These are phyloP conservation scores for Petrocephalus schoutedeni DNA, from an alignment of 2,797 vertebrate genomes.

Conservation along the genomic window DNA sequence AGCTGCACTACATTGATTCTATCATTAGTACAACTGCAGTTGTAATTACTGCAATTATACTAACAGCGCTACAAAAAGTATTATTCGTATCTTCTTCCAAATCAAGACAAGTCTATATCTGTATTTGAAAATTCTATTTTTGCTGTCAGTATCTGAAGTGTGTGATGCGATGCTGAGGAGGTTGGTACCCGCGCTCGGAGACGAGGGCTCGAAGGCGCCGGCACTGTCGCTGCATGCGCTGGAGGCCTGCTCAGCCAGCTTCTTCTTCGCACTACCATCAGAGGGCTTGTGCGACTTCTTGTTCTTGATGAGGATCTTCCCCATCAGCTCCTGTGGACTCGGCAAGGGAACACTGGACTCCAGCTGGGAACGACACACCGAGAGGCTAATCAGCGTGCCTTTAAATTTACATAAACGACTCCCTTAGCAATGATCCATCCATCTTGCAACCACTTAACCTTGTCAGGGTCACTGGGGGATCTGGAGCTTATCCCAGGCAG, in stretches of 20 bases:
- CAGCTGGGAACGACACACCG: constrained; percentile 57
- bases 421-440: neutral
- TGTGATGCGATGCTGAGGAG: neutral
- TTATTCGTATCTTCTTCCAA: neutral
- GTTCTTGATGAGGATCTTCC: constrained; percentile 97
- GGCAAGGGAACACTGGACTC: constrained; percentile 84
- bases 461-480: neutral
- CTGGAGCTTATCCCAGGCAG: neutral
- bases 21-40: neutral
- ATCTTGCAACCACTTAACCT: neutral
- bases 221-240: constrained; percentile 81
- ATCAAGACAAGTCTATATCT: neutral
- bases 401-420: neutral
- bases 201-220: constrained; percentile 78
- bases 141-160: neutral
- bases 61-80: neutral
- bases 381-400: neutral
- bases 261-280: constrained; percentile 79
- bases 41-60: neutral
- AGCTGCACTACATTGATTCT: neutral
- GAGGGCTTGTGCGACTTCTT: constrained; percentile 94
- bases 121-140: neutral
- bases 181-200: constrained; percentile 75
- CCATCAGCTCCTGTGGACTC: constrained; percentile 92
- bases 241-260: constrained; percentile 82